phyloP scores from a whole-genome alignment of 2,797 vertebrate genomes.

The Aphelocoma californica region DNA sequence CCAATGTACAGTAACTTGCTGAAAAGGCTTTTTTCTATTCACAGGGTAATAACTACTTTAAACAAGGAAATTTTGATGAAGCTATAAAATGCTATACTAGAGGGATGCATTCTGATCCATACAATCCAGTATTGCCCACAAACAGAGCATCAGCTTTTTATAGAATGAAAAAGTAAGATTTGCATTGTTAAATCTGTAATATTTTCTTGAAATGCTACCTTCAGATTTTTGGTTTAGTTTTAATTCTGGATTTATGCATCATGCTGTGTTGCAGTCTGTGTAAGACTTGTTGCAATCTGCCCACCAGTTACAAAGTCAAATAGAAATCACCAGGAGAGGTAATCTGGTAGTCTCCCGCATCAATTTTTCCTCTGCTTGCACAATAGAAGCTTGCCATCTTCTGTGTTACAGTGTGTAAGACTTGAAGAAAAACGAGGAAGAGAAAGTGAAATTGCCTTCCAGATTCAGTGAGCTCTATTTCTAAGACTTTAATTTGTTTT shows the following conservation, averaged over 20 bases:
- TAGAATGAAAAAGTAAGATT: constrained; percentile 88
- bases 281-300: not conserved
- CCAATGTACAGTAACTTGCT: not conserved
- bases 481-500: not conserved
- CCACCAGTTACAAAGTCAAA: not conserved
- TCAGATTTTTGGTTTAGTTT: not conserved
- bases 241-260: not conserved
- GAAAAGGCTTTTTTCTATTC: not conserved
- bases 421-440: not conserved
- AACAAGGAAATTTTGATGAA: constrained; percentile 88
- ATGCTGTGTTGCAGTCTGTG: not conserved
- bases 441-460: not conserved
- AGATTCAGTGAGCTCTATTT: not conserved
- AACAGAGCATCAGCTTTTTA: constrained; percentile 91
- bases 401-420: not conserved
- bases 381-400: not conserved
- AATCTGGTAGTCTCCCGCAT: not conserved
- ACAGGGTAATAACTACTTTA: constrained; percentile 91
- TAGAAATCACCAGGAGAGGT: not conserved
- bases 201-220: not conserved
- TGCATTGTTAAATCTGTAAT: not conserved
- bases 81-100: constrained; percentile 92
- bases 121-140: constrained; percentile 90
- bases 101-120: constrained; percentile 90
- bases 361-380: not conserved